Evolutionary conservation across 1,140 invertebrate genomes (phyloP), one percentile per base, ranked within the genome.

Genomic region (Uloborus diversus): DNA sequence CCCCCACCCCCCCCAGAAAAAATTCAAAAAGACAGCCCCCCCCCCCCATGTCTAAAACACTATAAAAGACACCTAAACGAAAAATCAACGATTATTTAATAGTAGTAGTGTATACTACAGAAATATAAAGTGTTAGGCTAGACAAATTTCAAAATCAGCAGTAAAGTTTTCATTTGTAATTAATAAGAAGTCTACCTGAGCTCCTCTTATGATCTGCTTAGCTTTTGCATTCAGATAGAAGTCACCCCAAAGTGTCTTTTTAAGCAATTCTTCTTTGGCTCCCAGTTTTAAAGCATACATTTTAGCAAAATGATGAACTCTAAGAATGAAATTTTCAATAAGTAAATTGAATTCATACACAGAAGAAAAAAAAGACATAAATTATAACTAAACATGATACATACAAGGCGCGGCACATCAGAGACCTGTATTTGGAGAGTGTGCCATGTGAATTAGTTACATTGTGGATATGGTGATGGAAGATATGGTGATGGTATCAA

Each of bases 241-340:
- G 88, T 99, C 96, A 61, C 97, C 97, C 95, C 98, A 99, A 7
- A 99, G 87, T 0, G 94, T 92, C 87, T 92, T 93, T 83, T 90
- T 90, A 7, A 94, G 86, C 35, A 94, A 84, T 65, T 86, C 84
- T 80, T 87, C 84, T 73, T 89, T 91, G 17, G 93, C 88, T 20
- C 90, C 93, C 64, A 97, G 87, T 87, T 96, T 95, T 28, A 91
- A 87, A 0, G 94, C 89, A 87, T 94, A 98, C 57, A 98, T 89
- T 85, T 90, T 90, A 11, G 96, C 94, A 90, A 99, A 99, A 84
- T 96, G 92, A 53, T 84, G 83, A 14, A 90, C 85, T 9, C 88
- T 83, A n/a, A 76, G n/a, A n/a, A n/a, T n/a, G n/a, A n/a, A n/a
- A n/a, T n/a, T 35, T 61, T 20, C 49, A 33, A 73, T 30, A 65